Conservation (phyloP, 2,888 invertebrate species). For the Euproctis similis region DNA sequence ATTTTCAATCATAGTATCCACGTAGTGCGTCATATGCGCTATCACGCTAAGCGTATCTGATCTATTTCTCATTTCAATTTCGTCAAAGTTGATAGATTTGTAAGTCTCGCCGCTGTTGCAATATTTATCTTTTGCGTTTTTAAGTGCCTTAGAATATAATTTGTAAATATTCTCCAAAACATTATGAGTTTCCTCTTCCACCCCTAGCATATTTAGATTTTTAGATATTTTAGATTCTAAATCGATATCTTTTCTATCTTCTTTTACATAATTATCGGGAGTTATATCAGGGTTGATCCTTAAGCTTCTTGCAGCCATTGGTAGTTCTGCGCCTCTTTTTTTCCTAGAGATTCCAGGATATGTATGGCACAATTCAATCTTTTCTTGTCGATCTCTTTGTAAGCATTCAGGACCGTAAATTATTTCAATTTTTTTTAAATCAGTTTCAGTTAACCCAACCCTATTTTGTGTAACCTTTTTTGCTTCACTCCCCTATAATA, state of each 20-base stretch:
- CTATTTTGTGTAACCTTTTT: no score
- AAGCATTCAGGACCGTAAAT: conserved; percentile 52
- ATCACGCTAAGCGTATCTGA: conserved; percentile 35
- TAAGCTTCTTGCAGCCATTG: conserved; percentile 22
- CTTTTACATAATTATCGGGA: conserved; percentile 30
- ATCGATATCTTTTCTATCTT: background rate
- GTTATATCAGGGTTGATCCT: conserved; percentile 55
- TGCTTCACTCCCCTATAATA: no score
- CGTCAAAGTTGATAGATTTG: conserved; percentile 3
- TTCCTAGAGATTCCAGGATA: conserved; percentile 42
- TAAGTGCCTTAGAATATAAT: conserved; percentile 34
- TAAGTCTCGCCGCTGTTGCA: conserved; percentile 28
- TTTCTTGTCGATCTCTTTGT: conserved; percentile 46
- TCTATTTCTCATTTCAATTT: conserved; percentile 1
- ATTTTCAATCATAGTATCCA: conserved; percentile 28
- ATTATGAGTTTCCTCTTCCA: conserved; percentile 34
- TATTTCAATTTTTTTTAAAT: conserved; percentile 48
- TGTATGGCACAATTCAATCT: conserved; percentile 50
- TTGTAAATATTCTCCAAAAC: conserved; percentile 38
- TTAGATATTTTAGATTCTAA: background rate
- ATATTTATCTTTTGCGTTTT: conserved; percentile 35
- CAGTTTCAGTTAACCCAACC: conserved; percentile 31
- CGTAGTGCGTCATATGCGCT: conserved; percentile 29
- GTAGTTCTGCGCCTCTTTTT: conserved; percentile 18
- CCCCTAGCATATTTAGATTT: conserved; percentile 31